Base-by-base conservation (phyloP, 2,888 invertebrate genomes). In the Lacanobia wlatinum region DNA sequence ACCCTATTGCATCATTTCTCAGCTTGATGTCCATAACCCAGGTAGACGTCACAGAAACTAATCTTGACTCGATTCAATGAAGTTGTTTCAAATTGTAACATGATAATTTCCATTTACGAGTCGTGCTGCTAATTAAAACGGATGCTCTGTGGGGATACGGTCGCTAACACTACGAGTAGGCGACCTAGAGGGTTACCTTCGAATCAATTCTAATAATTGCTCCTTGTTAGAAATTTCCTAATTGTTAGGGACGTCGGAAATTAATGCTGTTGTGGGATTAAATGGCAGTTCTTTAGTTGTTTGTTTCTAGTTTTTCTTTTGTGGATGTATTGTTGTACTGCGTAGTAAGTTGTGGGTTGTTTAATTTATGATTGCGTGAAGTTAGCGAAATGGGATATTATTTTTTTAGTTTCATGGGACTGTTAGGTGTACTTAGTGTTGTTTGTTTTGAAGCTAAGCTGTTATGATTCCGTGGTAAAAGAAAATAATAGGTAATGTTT, bases 141-240 rank as follows among this genome's bases (percentile, higher is more conserved):
- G 83, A 83, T 81, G 34, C 75, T 67, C 84, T 73, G 55, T 61
- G 50, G 83, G 78, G 84, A 78, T 46, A 58, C 34, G 50, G 43
- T 14, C 23, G 69, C 73, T 70, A 70, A 68, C 80, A 84, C 83
- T 84, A 78, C 56, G 67, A 55, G 70, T 70, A 53, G 46, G 70
- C 59, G 71, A 72, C 82, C 28, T 68, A 60, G 38, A 66, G 65
- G 21, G 46, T 28, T 69, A 77, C 71, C 82, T 80, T 75, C 73
- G 69, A 84, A 84, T 84, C 78, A 83, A 76, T 82, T 80, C 72
- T 84, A 83, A 80, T 83, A 83, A 84, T 78, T 56, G 61, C 60
- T 82, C 73, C n/a, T n/a, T n/a, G n/a, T n/a, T n/a, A n/a, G n/a
- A n/a, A n/a, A n/a, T n/a, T n/a, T n/a, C n/a, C n/a, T n/a, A n/a